These are phyloP conservation scores for Caenorhabditis sulstoni DNA, from an alignment of 2,888 invertebrate genomes.

Conservation along the genomic window DNA sequence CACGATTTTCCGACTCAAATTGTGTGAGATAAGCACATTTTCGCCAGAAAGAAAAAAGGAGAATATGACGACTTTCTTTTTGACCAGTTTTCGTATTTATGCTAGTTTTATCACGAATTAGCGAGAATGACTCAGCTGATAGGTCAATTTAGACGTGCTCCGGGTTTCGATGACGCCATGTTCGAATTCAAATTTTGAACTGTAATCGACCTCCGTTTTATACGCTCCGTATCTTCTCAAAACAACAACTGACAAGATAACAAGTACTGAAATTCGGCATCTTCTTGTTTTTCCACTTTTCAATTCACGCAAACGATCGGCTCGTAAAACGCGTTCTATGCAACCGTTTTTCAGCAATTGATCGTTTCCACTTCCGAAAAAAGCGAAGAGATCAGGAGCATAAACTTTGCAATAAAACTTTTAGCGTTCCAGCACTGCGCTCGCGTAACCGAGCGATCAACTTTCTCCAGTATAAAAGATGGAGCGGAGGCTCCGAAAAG, in stretches of 20 bases:
- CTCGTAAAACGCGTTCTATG: conserved; percentile 5
- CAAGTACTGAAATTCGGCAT: background rate
- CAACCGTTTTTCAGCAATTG: conserved; percentile 1
- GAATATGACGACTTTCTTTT: no score
- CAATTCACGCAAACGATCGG: conserved; percentile 1
- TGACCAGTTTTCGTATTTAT: no score
- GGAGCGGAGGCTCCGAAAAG: no score
- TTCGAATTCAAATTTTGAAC: background rate
- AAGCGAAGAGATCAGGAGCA: background rate
- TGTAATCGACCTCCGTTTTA: no score
- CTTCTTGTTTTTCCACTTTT: conserved; percentile 1
- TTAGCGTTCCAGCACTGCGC: conserved; percentile 3
- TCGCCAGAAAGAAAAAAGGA: no score
- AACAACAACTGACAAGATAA: background rate
- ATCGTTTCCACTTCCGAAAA: background rate
- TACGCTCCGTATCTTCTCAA: background rate
- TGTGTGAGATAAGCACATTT: background rate
- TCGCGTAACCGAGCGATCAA: background rate
- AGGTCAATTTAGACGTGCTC: conserved; percentile 7
- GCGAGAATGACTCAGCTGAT: conserved; percentile 32
- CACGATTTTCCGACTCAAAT: background rate
- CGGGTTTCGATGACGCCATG: conserved; percentile 27
- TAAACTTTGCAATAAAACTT: conserved; percentile 7
- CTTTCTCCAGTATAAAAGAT: no score
- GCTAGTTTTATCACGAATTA: conserved; percentile 1